These are phyloP conservation scores for Philypnodon macrostomus DNA, from an alignment of 2,797 vertebrate species.

Conservation along the genomic window DNA sequence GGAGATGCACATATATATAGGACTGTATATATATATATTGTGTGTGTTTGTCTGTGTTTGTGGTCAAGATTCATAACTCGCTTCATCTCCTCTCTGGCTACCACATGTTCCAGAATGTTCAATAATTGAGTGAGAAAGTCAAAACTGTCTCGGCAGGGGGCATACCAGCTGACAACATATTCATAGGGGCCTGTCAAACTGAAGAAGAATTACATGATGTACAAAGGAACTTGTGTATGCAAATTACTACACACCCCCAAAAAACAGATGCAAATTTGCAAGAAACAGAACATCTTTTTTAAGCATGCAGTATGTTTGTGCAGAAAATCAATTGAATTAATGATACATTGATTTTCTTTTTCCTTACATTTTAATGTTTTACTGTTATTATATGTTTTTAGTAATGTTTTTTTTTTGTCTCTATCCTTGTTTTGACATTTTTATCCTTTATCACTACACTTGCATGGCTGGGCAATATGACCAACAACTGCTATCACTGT, in stretches of 20 bases:
- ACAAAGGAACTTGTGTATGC: slow-evolving; percentile 32
- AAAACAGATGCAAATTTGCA: slow-evolving; percentile 15
- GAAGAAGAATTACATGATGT: slow-evolving; percentile 62
- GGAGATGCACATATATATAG: slow-evolving; percentile 12
- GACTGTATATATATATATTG: too few relatives aligned
- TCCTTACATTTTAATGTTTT: too few relatives aligned
- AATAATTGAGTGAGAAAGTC: slow-evolving; percentile 72
- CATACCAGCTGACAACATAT: slow-evolving; percentile 64
- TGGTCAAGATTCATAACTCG: slow-evolving; percentile 38
- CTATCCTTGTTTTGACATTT: too few relatives aligned
- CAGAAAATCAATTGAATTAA: too few relatives aligned
- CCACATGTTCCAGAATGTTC: slow-evolving; percentile 61
- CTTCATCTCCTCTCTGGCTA: slow-evolving; percentile 23
- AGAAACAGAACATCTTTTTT: slow-evolving; percentile 3
- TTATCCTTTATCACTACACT: too few relatives aligned
- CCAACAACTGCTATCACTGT: too few relatives aligned
- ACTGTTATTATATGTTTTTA: too few relatives aligned
- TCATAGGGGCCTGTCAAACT: slow-evolving; percentile 67
- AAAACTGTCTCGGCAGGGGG: slow-evolving; percentile 65
- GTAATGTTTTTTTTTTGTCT: too few relatives aligned
- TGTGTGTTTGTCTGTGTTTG: slow-evolving; percentile 39
- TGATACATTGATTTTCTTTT: too few relatives aligned
- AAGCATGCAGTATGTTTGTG: too few relatives aligned
- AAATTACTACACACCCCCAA: slow-evolving; percentile 28
- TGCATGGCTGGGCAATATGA: too few relatives aligned